Percentiles rank a stretch among this genome's conserved stretches.
Evolutionary conservation across 2,888 invertebrate genomes (phyloP).

Genomic region (Falcaria lacertinaria): DNA sequence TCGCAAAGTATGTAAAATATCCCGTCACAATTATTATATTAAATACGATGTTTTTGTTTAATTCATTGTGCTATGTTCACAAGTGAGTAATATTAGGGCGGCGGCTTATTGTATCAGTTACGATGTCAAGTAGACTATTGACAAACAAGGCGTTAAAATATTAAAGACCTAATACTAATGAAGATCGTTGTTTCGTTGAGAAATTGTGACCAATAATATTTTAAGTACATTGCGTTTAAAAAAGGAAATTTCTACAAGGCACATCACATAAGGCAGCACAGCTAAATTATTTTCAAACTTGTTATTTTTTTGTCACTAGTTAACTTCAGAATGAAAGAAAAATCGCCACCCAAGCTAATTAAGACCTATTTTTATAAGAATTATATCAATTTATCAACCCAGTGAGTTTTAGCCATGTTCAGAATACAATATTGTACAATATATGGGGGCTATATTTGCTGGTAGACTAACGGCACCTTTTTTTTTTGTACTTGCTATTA

Average conservation of each 20-base stretch:
- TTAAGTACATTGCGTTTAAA: conserved; percentile 30
- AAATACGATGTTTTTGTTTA: neutral
- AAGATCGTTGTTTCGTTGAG: neutral
- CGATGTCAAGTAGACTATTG: neutral
- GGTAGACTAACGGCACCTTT: too few species aligned
- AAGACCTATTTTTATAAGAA: too few species aligned
- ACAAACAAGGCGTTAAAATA: too few species aligned
- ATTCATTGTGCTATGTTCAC: too few species aligned
- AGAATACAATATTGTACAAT: too few species aligned
- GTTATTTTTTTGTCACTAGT: neutral
- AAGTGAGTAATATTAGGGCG: too few species aligned
- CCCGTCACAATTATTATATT: conserved; percentile 38
- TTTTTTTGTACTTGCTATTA: too few species aligned
- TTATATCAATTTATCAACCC: too few species aligned
- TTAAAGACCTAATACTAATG: too few species aligned
- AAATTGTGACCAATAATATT: conserved; percentile 44
- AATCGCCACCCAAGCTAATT: too few species aligned
- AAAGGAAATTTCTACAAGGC: conserved; percentile 44
- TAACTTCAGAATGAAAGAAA: neutral
- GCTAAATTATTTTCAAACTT: conserved; percentile 18
- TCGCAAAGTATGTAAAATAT: conserved; percentile 28
- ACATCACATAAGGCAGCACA: conserved; percentile 52
- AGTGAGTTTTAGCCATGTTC: too few species aligned
- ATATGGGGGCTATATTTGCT: too few species aligned
- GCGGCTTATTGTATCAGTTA: neutral